phyloP scores from a whole-genome alignment of 2,113 vertebrate genomes.

The Piprites chloris region DNA sequence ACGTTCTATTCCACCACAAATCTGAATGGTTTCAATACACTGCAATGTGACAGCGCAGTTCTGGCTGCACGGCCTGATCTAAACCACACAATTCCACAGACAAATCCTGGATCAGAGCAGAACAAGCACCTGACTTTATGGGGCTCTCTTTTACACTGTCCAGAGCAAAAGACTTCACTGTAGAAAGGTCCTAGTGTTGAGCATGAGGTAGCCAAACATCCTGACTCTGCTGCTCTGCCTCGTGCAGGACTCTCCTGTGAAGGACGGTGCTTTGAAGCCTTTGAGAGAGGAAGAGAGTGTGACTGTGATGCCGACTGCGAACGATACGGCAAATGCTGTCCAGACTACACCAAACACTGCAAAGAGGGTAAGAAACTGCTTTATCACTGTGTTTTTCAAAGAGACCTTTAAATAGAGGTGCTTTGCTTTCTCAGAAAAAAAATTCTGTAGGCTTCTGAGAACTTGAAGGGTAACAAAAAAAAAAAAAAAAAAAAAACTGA shows the following conservation, averaged over 20 bases:
- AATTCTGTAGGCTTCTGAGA: not conserved
- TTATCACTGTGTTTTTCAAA: not conserved
- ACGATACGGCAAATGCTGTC: conserved; percentile 84
- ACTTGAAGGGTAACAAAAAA: not conserved
- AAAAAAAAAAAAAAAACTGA: not conserved
- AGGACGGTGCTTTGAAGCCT: conserved; percentile 89
- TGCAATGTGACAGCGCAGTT: not conserved
- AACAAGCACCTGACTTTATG: not conserved
- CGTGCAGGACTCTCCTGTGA: conserved; percentile 82
- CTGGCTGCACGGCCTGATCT: not conserved
- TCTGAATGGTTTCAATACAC: not conserved
- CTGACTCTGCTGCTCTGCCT: not conserved
- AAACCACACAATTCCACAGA: not conserved
- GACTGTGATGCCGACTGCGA: conserved; percentile 84
- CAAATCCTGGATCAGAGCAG: not conserved
- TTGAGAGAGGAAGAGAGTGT: conserved; percentile 82
- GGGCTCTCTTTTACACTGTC: not conserved
- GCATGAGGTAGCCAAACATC: fast-evolving
- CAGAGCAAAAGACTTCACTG: not conserved
- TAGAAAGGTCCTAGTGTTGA: not conserved
- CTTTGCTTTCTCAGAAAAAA: not conserved
- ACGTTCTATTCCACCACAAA: fast-evolving
- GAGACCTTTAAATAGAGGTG: not conserved
- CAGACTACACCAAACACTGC: conserved; percentile 78
- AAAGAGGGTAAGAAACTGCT: conserved; percentile 73